A percentile compares a stretch with the other conserved stretches of the same genome.
phyloP scores from a whole-genome alignment of 2,888 invertebrate genomes.

The Hybos culiciformis region DNA sequence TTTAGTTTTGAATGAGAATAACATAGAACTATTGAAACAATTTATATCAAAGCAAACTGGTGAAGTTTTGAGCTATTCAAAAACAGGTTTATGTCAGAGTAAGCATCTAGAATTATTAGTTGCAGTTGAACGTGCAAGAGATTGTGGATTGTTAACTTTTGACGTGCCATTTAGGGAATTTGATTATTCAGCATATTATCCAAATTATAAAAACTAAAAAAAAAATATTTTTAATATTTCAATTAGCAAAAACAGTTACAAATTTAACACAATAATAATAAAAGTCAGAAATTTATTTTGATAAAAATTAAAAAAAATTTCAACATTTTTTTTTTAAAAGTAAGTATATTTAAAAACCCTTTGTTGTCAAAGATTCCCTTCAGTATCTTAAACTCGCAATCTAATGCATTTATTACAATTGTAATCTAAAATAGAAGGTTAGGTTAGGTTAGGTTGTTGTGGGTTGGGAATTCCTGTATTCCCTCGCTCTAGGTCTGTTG shows the following conservation, averaged over 20 bases:
- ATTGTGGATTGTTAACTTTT: slow-evolving; percentile 64
- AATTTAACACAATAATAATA: not conserved
- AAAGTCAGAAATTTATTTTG: not conserved
- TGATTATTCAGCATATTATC: slow-evolving; percentile 63
- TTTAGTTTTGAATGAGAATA: slow-evolving; percentile 67
- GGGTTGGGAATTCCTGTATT: no score
- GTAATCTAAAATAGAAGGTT: no score
- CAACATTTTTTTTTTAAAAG: not conserved
- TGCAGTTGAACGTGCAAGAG: slow-evolving; percentile 65
- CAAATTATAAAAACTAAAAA: slow-evolving; percentile 10
- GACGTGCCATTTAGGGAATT: slow-evolving; percentile 75
- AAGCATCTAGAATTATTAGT: slow-evolving; percentile 63
- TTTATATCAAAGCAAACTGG: slow-evolving; percentile 80
- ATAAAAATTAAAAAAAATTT: not conserved
- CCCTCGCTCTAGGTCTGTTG: no score
- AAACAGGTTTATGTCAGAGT: slow-evolving; percentile 70
- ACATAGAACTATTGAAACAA: slow-evolving; percentile 67
- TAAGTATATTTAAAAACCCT: not conserved
- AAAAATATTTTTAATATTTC: not conserved
- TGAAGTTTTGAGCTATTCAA: slow-evolving; percentile 49
- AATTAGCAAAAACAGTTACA: not conserved
- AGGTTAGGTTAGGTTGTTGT: no score
- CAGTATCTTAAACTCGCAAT: no score
- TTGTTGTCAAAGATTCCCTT: no score
- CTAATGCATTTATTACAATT: no score